phyloP scores from a whole-genome alignment of 2,797 vertebrate genomes.

The Aselliscus stoliczkanus region DNA sequence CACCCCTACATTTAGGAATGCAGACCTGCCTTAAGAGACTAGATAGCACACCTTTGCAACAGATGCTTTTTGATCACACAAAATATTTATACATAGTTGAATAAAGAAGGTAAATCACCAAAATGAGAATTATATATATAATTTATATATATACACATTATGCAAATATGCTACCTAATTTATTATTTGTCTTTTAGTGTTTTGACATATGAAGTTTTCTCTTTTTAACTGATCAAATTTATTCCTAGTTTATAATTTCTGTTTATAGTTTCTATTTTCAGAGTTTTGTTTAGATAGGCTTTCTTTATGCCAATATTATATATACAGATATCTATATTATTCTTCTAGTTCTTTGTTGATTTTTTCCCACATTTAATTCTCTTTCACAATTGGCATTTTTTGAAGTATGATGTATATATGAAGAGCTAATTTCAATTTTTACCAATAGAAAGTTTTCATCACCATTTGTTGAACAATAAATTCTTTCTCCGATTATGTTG shows the following conservation, averaged over 20 bases:
- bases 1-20: conserved; percentile 57
- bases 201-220: not conserved
- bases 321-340: not conserved
- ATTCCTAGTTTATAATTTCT: not conserved
- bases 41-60: conserved; percentile 27
- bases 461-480: not conserved
- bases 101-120: conserved; percentile 68
- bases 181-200: not conserved
- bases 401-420: not conserved
- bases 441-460: not conserved
- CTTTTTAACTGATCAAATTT: not conserved
- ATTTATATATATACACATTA: not conserved
- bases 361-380: not conserved
- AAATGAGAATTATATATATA: not conserved
- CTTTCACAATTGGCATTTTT: not conserved
- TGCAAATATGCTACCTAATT: not conserved
- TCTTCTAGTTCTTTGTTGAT: not conserved
- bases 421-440: not conserved
- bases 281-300: not conserved
- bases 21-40: conserved; percentile 62
- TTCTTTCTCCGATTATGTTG: not conserved
- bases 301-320: not conserved
- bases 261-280: not conserved
- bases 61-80: conserved; percentile 65
- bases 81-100: conserved; percentile 53